Conservation (phyloP, 2,113 vertebrate genomes). For the Microcebus lehilahytsara region DNA sequence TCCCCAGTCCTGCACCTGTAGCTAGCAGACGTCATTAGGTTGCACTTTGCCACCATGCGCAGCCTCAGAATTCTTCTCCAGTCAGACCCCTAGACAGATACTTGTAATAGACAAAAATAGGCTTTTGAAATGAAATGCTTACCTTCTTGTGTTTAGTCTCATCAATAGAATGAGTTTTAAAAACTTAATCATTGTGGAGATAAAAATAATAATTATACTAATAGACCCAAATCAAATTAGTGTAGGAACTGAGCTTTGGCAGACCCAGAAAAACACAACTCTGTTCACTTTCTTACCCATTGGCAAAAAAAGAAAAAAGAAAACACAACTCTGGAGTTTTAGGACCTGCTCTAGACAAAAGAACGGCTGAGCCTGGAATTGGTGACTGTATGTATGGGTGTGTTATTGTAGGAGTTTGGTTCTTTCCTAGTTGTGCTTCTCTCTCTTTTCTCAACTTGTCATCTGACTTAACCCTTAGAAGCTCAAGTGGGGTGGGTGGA, state of each 20-base stretch:
- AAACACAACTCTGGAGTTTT: neutral
- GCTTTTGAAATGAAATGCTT: slow-evolving; percentile 3
- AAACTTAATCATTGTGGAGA: neutral
- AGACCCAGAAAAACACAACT: neutral
- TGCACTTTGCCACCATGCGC: neutral
- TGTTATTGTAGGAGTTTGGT: no score
- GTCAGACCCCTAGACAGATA: neutral
- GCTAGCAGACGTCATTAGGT: neutral
- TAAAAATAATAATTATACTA: slow-evolving; percentile 11
- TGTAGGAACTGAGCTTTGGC: neutral
- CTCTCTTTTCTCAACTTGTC: neutral
- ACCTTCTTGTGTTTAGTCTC: neutral
- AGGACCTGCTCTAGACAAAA: neutral
- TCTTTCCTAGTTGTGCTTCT: neutral
- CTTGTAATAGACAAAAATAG: neutral
- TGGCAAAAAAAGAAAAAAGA: no score
- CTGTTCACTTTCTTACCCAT: no score
- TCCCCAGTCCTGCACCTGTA: neutral
- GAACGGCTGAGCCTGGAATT: neutral
- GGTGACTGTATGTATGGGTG: rapidly evolving
- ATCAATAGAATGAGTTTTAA: neutral
- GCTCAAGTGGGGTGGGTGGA: neutral
- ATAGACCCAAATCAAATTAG: neutral
- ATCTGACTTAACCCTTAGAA: neutral
- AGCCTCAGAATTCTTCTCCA: neutral